Percentiles rank a stretch among this genome's conserved stretches.
phyloP scores from a whole-genome alignment of 1,140 invertebrate species.

The Trypoxylus dichotomus region DNA sequence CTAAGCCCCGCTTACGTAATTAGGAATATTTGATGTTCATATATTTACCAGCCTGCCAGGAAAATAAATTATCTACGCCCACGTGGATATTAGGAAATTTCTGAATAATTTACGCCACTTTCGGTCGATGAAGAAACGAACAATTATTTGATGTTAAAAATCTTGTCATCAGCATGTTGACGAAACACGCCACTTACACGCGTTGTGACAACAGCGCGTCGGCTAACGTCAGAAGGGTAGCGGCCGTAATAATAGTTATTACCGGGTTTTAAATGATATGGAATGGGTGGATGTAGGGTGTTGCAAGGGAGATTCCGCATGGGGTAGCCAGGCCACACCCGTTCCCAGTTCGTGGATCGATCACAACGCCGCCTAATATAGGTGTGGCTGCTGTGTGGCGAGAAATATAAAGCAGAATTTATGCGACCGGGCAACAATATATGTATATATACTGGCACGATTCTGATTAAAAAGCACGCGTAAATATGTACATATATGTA shows the following conservation, averaged over 20 bases:
- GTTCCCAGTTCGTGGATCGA: conserved; percentile 17
- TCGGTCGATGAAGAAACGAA: conserved; percentile 12
- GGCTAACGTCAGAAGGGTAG: conserved; percentile 8
- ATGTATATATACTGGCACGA: neutral
- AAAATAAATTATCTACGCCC: neutral
- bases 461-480: neutral
- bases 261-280: conserved; percentile 3
- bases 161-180: conserved; percentile 7
- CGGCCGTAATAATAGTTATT: conserved; percentile 12
- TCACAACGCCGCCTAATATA: conserved; percentile 14
- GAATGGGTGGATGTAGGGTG: conserved; percentile 7
- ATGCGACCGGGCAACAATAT: neutral
- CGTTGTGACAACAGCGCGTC: neutral
- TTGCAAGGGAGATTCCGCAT: conserved; percentile 14
- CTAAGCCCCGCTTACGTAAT: neutral
- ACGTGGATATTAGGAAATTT: neutral
- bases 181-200: neutral
- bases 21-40: neutral
- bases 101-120: neutral
- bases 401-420: conserved; percentile 18
- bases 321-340: conserved; percentile 16
- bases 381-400: conserved; percentile 17
- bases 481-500: neutral
- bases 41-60: neutral
- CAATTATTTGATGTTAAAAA: neutral